Percentiles rank a stretch among this genome's conserved stretches.
These are phyloP conservation scores for Bombyx huttoni DNA, from an alignment of 2,888 invertebrate genomes.

Conservation along the genomic window DNA sequence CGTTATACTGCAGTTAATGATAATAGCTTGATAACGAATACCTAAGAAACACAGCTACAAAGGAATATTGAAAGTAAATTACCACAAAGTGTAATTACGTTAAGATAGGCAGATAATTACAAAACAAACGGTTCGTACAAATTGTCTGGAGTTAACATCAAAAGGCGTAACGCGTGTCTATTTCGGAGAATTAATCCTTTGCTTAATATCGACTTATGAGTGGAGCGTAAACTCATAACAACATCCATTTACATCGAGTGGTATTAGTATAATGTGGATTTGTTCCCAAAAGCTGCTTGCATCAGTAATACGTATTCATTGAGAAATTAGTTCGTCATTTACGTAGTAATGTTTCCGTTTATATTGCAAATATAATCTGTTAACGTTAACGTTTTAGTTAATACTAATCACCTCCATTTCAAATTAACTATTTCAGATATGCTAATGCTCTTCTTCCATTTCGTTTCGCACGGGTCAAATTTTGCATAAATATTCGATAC, in stretches of 20 bases:
- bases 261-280: constrained; percentile 1
- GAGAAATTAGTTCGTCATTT: not conserved
- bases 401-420: not conserved
- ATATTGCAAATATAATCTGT: not conserved
- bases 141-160: constrained; percentile 1
- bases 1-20: no score
- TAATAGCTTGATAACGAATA: no score
- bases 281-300: not conserved
- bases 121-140: constrained; percentile 5
- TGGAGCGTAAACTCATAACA: constrained; percentile 2
- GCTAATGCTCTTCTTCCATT: no score
- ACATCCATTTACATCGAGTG: constrained; percentile 1
- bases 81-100: not conserved
- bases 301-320: not conserved
- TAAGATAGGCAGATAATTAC: not conserved
- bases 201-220: not conserved
- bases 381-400: not conserved
- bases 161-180: constrained; percentile 5
- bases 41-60: not conserved
- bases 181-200: constrained; percentile 2
- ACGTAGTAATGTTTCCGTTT: not conserved
- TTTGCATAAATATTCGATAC: no score
- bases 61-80: not conserved
- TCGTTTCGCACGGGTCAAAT: no score
- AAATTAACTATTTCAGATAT: not conserved